phyloP scores from a whole-genome alignment of 2,888 invertebrate species.

The Acronicta aceris region DNA sequence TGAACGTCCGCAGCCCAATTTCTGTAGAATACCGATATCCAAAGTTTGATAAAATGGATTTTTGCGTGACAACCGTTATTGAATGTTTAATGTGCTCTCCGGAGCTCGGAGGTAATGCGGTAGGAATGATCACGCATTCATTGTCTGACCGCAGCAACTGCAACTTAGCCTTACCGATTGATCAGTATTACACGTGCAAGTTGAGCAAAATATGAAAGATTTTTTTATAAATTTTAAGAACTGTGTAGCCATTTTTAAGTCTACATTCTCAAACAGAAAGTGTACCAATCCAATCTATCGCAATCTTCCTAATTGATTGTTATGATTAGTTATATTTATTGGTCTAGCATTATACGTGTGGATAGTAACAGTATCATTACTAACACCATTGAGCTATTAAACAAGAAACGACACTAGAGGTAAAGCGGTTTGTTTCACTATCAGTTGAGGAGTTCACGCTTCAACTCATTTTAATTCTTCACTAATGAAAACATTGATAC shows the following conservation, averaged over 20 bases:
- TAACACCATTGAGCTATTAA: slow-evolving; percentile 18
- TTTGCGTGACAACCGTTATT: too few species aligned
- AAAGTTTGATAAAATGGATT: too few species aligned
- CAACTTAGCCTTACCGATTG: too few species aligned
- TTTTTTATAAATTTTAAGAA: too few species aligned
- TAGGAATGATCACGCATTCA: too few species aligned
- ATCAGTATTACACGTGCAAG: too few species aligned
- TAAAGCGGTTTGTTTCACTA: neutral
- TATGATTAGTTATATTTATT: slow-evolving; percentile 78
- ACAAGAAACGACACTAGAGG: neutral
- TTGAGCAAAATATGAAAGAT: too few species aligned
- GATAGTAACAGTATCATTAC: slow-evolving; percentile 43
- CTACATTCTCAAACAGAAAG: slow-evolving; percentile 65
- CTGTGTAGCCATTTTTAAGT: slow-evolving; percentile 40
- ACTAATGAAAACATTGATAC: neutral
- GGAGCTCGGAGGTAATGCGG: too few species aligned
- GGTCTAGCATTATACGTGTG: slow-evolving; percentile 60
- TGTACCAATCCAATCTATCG: slow-evolving; percentile 71
- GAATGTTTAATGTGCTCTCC: too few species aligned
- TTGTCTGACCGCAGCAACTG: too few species aligned
- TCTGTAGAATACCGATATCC: too few species aligned
- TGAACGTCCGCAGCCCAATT: too few species aligned
- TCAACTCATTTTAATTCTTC: neutral
- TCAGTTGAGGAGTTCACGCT: neutral
- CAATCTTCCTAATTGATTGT: slow-evolving; percentile 81